These are phyloP conservation scores for Imbricaverruca yamaguchii DNA, from an alignment of 2,888 invertebrate genomes.

Conservation along the genomic window DNA sequence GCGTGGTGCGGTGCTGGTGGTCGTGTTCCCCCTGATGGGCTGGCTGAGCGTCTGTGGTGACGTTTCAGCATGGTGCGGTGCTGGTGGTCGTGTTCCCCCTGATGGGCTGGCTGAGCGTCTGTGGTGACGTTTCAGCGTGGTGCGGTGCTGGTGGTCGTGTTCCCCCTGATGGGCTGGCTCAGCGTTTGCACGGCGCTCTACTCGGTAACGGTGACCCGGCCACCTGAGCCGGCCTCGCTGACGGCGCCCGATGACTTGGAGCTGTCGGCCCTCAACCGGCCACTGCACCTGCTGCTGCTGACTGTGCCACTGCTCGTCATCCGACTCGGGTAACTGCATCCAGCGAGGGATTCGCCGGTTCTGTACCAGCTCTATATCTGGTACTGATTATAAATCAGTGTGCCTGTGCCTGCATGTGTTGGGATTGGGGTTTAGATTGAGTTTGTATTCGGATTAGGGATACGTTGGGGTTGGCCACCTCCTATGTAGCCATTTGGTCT, in stretches of 20 bases:
- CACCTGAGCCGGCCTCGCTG: conserved; percentile 24
- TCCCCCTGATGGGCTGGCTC: conserved; percentile 22
- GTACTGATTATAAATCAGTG: no score
- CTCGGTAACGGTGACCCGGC: conserved; percentile 1
- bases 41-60: conserved; percentile 3
- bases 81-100: neutral
- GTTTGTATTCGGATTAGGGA: no score
- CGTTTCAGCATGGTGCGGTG: neutral
- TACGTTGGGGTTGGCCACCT: no score
- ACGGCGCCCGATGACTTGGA: conserved; percentile 23
- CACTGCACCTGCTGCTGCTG: conserved; percentile 24
- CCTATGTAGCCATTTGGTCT: no score
- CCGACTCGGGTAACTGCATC: neutral
- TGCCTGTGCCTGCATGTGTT: no score
- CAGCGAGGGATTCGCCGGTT: no score
- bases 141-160: neutral
- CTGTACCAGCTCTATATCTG: no score
- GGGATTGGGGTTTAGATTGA: no score
- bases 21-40: conserved; percentile 9
- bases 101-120: conserved; percentile 21
- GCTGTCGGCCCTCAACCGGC: conserved; percentile 8
- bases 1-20: neutral
- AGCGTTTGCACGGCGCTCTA: conserved; percentile 18
- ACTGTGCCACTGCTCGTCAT: neutral
- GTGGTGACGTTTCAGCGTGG: neutral